phyloP scores from a whole-genome alignment of 2,888 invertebrate genomes.

The Rhagium mordax region DNA sequence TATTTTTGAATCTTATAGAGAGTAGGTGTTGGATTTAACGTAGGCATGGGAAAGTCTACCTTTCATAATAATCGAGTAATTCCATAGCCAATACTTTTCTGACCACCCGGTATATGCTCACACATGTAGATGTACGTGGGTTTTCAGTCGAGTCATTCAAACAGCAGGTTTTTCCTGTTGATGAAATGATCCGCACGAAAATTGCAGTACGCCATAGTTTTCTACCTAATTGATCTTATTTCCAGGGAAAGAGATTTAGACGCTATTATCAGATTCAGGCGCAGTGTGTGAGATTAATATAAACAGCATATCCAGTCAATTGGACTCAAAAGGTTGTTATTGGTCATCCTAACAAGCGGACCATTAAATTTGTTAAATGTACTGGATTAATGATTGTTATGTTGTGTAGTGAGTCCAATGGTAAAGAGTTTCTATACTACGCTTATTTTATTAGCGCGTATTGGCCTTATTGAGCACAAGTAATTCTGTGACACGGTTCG shows the following conservation, averaged over 20 bases:
- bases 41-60: too few species aligned
- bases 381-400: conserved; percentile 33
- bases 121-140: too few species aligned
- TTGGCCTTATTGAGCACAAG: conserved; percentile 28
- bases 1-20: too few species aligned
- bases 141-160: too few species aligned
- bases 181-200: conserved; percentile 7
- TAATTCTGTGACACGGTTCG: conserved; percentile 20
- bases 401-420: conserved; percentile 28
- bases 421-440: conserved; percentile 31
- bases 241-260: conserved; percentile 1
- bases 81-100: too few species aligned
- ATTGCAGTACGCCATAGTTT: neutral
- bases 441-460: conserved; percentile 34
- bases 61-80: too few species aligned
- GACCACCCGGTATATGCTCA: too few species aligned
- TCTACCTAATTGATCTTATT: conserved; percentile 11
- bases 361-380: conserved; percentile 31
- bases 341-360: conserved; percentile 27
- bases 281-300: conserved; percentile 9
- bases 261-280: conserved; percentile 20
- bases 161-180: neutral
- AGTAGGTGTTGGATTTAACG: too few species aligned
- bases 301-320: conserved; percentile 17
- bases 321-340: conserved; percentile 28